Percentiles rank a stretch among this genome's conserved stretches.
phyloP scores from a whole-genome alignment of 1,140 invertebrate species.

The Trissolcus basalis region DNA sequence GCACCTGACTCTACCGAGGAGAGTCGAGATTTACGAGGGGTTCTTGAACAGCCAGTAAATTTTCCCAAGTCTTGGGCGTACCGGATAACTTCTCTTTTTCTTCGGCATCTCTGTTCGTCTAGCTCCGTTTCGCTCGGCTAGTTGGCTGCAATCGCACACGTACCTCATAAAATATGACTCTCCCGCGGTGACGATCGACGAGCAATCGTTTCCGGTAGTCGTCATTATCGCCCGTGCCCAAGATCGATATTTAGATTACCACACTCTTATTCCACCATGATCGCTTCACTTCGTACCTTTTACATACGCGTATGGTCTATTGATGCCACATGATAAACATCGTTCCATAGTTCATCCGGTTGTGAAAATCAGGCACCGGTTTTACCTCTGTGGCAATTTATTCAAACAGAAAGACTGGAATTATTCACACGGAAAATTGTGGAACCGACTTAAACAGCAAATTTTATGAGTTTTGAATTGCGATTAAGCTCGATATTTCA shows the following conservation, averaged over 20 bases:
- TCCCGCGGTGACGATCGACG: constrained; percentile 52
- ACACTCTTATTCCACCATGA: constrained; percentile 14
- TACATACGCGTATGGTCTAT: constrained; percentile 31
- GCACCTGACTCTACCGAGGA: constrained; percentile 44
- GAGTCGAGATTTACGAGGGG: constrained; percentile 62
- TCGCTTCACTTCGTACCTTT: constrained; percentile 6
- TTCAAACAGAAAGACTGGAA: background rate
- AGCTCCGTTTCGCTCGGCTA: constrained; percentile 40
- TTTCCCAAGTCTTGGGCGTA: constrained; percentile 59
- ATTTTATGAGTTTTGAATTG: background rate
- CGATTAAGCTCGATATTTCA: constrained; percentile 19
- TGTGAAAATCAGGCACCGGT: background rate
- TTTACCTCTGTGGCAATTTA: too few relatives aligned
- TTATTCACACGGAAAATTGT: background rate
- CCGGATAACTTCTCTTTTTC: constrained; percentile 55
- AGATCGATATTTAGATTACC: constrained; percentile 37
- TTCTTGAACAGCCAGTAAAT: constrained; percentile 64
- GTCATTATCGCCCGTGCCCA: constrained; percentile 31
- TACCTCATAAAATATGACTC: constrained; percentile 51
- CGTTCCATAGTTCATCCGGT: constrained; percentile 8
- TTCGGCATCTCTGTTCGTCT: constrained; percentile 37
- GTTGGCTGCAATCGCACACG: constrained; percentile 43
- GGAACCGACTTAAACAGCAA: too few relatives aligned
- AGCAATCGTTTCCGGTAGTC: constrained; percentile 42
- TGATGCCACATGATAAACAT: constrained; percentile 35